These are phyloP conservation scores for Astropecten irregularis DNA, from an alignment of 53 echinoderm and acorn worm genomes.

Conservation along the genomic window DNA sequence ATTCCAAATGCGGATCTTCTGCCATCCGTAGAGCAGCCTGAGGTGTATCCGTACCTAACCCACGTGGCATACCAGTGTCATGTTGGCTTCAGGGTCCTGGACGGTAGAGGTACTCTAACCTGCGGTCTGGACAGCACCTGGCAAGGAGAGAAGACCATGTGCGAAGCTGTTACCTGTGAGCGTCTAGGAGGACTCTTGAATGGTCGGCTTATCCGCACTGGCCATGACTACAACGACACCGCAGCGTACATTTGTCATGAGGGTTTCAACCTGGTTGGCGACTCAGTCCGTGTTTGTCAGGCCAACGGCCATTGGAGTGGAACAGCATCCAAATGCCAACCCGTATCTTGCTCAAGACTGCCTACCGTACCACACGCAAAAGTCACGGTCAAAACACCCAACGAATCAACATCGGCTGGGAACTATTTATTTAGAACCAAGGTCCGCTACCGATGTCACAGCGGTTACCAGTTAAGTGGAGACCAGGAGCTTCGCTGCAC, in stretches of 20 bases:
- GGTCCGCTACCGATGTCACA: conserved; percentile 52
- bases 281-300: conserved; percentile 63
- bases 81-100: conserved; percentile 7
- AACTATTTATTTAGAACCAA: conserved; percentile 38
- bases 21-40: background rate
- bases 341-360: conserved; percentile 51
- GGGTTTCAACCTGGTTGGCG: conserved; percentile 71
- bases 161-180: conserved; percentile 62
- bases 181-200: conserved; percentile 53
- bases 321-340: conserved; percentile 57
- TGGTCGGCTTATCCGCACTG: conserved; percentile 26
- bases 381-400: conserved; percentile 18
- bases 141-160: conserved; percentile 33
- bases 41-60: background rate
- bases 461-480: conserved; percentile 54
- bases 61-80: conserved; percentile 22
- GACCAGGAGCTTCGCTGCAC: conserved; percentile 43
- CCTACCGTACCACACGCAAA: conserved; percentile 30
- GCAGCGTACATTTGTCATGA: conserved; percentile 58
- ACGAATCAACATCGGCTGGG: background rate
- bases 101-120: background rate
- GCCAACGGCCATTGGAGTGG: conserved; percentile 77
- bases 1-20: conserved; percentile 25
- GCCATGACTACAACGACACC: conserved; percentile 58
- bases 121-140: conserved; percentile 39